A percentile compares a stretch with the other conserved stretches of the same genome.
These are phyloP conservation scores for Hemithea aestivaria DNA, from an alignment of 2,888 invertebrate species.

Conservation along the genomic window DNA sequence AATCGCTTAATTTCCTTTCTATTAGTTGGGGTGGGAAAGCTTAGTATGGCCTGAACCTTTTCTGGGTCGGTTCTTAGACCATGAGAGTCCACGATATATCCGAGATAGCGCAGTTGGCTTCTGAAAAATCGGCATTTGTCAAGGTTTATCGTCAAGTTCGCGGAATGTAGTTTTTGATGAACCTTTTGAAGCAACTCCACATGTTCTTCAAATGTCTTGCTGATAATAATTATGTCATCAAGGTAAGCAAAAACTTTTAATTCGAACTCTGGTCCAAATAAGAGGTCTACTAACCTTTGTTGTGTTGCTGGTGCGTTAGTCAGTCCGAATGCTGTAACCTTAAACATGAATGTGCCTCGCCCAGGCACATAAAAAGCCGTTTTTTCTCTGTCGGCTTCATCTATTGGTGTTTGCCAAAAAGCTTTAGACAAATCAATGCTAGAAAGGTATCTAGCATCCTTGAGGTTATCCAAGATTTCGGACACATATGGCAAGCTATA, in stretches of 20 bases:
- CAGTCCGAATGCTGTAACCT: too few species aligned
- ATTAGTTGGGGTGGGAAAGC: conserved; percentile 4
- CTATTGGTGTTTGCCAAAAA: too few species aligned
- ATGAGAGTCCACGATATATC: conserved; percentile 22
- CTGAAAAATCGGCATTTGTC: conserved; percentile 24
- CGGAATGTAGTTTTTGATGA: neutral
- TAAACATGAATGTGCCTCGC: too few species aligned
- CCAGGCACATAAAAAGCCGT: too few species aligned
- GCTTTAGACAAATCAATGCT: too few species aligned
- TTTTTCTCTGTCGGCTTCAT: too few species aligned
- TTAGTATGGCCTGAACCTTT: conserved; percentile 9
- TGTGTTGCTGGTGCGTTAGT: too few species aligned
- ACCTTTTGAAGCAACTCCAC: neutral
- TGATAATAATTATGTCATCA: neutral
- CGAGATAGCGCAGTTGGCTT: conserved; percentile 19
- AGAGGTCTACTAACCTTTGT: too few species aligned
- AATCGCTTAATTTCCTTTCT: conserved; percentile 4
- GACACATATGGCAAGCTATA: conserved; percentile 28
- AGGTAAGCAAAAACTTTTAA: neutral
- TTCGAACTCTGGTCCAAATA: neutral
- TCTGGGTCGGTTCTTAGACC: conserved; percentile 19
- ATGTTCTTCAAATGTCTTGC: neutral
- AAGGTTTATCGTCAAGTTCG: conserved; percentile 15
- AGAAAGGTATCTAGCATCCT: too few species aligned
- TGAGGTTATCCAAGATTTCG: conserved; percentile 10